Base-by-base conservation (phyloP, 2,888 invertebrate species). In the Cephus runcator region DNA sequence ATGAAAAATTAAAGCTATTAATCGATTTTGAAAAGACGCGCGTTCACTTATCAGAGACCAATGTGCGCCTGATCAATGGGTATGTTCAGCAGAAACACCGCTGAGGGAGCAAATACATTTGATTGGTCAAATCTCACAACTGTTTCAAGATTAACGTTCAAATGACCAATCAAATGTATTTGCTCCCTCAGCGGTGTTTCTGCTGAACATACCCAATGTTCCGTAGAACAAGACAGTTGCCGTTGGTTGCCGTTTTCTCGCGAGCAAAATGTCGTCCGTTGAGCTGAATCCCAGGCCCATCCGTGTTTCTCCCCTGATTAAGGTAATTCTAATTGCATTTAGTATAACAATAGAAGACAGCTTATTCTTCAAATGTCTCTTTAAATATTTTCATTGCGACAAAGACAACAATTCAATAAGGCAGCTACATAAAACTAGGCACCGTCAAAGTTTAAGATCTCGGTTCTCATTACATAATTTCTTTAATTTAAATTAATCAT, bases 271-370 rank as follows among this genome's bases (percentile, higher is more conserved):
- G 91, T 90, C 91, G 87, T 79, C 88, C 73, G 85, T 82, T 40
- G 88, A 88, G 79, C 82, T 88, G 69, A 87, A 85, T 77, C 89
- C 90, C 12, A 86, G 86, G 87, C 96, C 97, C 85, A 94, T 96
- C 82, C 93, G 95, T 89, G 96, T 97, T 83, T 96, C 97, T 76
- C 97, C 97, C 76, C 92, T 96, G 78, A 97, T 97, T 90, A 95
- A 95, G 93, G 96, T 96, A 93, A 92, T 86, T 90, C 86, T 9
- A 23, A 56, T 23, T 56, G 9, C 23, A 56, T 56, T 23, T 56
- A 40, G 40, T 40, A 56, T 23, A 23, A 56, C 56, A 23, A 56
- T 23, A 56, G 56, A 56, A 56, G 56, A 23, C 9, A 23, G 40
- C 23, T 56, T 15, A 23, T 23, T 23, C 56, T 56, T 56, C 56